phyloP scores from a whole-genome alignment of 2,888 invertebrate species.

The Teleiodes luculella region DNA sequence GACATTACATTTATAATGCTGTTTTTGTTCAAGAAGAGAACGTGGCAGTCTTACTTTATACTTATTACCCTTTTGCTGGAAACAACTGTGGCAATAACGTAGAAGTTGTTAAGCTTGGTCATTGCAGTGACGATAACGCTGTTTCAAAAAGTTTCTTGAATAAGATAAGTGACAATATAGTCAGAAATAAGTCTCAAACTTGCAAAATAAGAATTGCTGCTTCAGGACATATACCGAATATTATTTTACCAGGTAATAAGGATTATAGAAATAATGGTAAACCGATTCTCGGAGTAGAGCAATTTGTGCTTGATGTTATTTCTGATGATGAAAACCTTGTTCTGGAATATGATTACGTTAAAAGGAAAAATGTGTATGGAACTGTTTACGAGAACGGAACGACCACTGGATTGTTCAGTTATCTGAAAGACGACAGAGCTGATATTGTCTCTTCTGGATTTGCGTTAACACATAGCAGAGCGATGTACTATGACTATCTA shows the following conservation, averaged over 20 bases:
- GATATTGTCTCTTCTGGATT: slow-evolving; percentile 20
- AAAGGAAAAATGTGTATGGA: background rate
- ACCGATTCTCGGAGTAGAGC: slow-evolving; percentile 7
- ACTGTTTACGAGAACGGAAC: slow-evolving; percentile 8
- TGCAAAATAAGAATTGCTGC: slow-evolving; percentile 19
- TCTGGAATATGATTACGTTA: slow-evolving; percentile 2
- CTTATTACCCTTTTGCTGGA: slow-evolving; percentile 24
- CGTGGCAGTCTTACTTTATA: slow-evolving; percentile 6
- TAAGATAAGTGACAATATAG: background rate
- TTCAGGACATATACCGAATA: slow-evolving; percentile 16
- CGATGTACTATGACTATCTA: slow-evolving; percentile 15
- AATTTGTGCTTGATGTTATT: slow-evolving; percentile 8
- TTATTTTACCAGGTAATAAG: background rate
- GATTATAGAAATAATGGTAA: background rate
- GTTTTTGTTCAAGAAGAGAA: background rate
- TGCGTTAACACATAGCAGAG: slow-evolving; percentile 16
- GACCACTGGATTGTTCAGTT: slow-evolving; percentile 12
- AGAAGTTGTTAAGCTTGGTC: slow-evolving; percentile 10
- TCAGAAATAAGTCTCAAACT: slow-evolving; percentile 9
- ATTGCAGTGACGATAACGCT: slow-evolving; percentile 14
- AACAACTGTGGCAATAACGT: slow-evolving; percentile 21
- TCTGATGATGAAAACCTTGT: slow-evolving; percentile 2
- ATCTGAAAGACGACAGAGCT: slow-evolving; percentile 8
- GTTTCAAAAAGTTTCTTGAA: slow-evolving; percentile 9
- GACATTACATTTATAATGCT: background rate